These are phyloP conservation scores for Stegana nigrithorax DNA, from an alignment of 2,888 invertebrate species.

Conservation along the genomic window DNA sequence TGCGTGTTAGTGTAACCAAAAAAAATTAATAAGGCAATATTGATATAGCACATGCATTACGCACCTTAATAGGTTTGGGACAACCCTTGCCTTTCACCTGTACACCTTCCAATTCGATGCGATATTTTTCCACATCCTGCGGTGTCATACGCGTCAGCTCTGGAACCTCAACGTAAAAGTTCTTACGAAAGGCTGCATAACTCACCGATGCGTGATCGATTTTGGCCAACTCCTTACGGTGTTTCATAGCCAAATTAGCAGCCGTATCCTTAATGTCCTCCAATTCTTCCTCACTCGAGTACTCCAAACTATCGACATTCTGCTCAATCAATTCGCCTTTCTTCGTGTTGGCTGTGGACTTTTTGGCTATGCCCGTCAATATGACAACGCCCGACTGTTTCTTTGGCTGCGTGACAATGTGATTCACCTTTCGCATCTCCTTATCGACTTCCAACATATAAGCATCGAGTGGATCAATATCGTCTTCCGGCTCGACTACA, in stretches of 20 bases:
- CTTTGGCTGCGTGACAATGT: slow-evolving; percentile 68
- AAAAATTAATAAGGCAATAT: no score
- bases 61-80: slow-evolving; percentile 88
- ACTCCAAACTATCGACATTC: slow-evolving; percentile 97
- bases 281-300: slow-evolving; percentile 96
- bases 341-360: slow-evolving; percentile 75
- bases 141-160: slow-evolving; percentile 92
- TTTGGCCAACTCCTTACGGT: slow-evolving; percentile 91
- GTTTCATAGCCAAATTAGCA: slow-evolving; percentile 88
- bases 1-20: no score
- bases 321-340: slow-evolving; percentile 99
- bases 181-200: slow-evolving; percentile 91
- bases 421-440: slow-evolving; percentile 69
- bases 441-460: slow-evolving; percentile 90
- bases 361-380: slow-evolving; percentile 87
- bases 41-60: slow-evolving; percentile 11
- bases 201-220: slow-evolving; percentile 90
- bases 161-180: slow-evolving; percentile 97
- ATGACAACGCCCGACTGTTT: slow-evolving; percentile 76
- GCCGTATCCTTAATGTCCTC: slow-evolving; percentile 94
- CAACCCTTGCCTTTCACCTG: slow-evolving; percentile 96
- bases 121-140: slow-evolving; percentile 87
- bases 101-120: slow-evolving; percentile 93
- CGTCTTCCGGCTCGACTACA: slow-evolving; percentile 73
- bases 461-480: slow-evolving; percentile 96